Evolutionary conservation across 2,888 invertebrate species (phyloP).

Genomic region (Tetragnatha montana): DNA sequence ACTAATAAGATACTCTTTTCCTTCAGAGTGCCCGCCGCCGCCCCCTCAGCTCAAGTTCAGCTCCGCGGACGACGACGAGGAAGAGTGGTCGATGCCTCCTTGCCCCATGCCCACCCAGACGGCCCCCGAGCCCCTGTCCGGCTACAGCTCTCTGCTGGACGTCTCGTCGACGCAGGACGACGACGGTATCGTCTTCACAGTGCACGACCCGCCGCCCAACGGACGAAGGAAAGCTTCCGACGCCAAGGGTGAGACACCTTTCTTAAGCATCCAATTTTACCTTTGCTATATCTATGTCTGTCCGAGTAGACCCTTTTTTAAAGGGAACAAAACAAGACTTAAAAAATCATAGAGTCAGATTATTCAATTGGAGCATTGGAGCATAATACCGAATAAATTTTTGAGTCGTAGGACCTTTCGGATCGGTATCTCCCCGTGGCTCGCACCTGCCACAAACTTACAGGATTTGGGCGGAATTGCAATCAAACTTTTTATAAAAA

Average conservation of each 20-base stretch:
- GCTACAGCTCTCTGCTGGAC: slow-evolving; percentile 64
- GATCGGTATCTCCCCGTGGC: no score
- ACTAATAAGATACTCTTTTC: not conserved
- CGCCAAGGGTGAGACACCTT: slow-evolving; percentile 47
- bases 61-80: slow-evolving; percentile 52
- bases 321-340: no score
- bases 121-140: slow-evolving; percentile 49
- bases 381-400: no score
- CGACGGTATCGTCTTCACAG: slow-evolving; percentile 50
- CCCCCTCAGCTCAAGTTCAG: slow-evolving; percentile 60
- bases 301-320: not conserved
- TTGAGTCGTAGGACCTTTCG: no score
- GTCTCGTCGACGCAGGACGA: slow-evolving; percentile 55
- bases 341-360: no score
- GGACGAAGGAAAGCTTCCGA: slow-evolving; percentile 17
- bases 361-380: no score
- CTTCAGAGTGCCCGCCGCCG: slow-evolving; percentile 42
- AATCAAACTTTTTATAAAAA: no score
- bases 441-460: no score
- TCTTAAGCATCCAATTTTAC: not conserved
- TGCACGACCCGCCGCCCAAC: slow-evolving; percentile 1
- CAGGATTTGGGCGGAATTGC: no score
- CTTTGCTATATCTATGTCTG: not conserved
- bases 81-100: slow-evolving; percentile 42
- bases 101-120: slow-evolving; percentile 40